Percentiles rank a stretch among this genome's conserved stretches.
Conservation (phyloP, 64 coral and sea anemone species). For the Pachyseris speciosa region DNA sequence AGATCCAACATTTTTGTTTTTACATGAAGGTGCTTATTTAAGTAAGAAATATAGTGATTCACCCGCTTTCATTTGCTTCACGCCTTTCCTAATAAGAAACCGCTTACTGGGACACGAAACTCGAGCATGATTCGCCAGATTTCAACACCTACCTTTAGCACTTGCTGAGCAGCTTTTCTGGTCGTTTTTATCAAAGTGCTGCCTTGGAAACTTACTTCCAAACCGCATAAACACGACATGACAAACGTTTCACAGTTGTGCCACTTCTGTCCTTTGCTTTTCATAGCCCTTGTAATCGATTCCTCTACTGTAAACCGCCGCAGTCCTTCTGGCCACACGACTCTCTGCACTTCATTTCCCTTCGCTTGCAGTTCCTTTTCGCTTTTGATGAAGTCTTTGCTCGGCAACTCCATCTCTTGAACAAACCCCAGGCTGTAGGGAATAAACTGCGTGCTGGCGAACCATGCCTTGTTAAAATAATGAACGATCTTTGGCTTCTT, state of each 20-base stretch:
- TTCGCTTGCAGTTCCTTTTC: slow-evolving; percentile 2
- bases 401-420: slow-evolving; percentile 22
- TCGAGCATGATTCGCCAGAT: no score
- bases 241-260: slow-evolving; percentile 79
- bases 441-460: neutral
- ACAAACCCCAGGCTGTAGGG: slow-evolving; percentile 26
- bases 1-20: no score
- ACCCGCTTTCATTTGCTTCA: no score
- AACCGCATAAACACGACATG: slow-evolving; percentile 60
- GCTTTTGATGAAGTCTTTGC: slow-evolving; percentile 14
- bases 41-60: no score
- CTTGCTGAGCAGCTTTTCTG: no score
- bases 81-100: no score
- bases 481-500: slow-evolving; percentile 26
- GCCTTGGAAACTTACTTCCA: slow-evolving; percentile 62
- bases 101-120: no score
- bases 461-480: slow-evolving; percentile 14
- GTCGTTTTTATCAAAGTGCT: no score
- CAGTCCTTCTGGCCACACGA: slow-evolving; percentile 66
- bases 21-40: no score
- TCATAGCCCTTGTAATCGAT: slow-evolving; percentile 1
- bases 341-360: slow-evolving; percentile 43
- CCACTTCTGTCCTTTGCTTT: neutral
- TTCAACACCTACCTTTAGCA: no score
- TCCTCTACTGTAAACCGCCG: slow-evolving; percentile 33